Percentiles rank a stretch among this genome's conserved stretches.
Evolutionary conservation across 2,888 invertebrate genomes (phyloP).

Genomic region (Eupithecia vulgata): DNA sequence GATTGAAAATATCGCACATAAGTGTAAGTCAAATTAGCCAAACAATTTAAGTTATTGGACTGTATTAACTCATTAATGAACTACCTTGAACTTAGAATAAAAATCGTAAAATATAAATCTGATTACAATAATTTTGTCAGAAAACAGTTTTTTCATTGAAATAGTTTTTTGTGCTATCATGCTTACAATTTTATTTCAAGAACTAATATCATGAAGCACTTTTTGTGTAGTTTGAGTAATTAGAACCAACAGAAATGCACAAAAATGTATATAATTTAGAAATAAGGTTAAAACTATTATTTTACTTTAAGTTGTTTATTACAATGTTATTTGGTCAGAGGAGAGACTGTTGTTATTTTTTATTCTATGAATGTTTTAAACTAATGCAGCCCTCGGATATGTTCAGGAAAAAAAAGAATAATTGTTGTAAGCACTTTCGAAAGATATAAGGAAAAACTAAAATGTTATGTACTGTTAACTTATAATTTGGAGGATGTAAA

Average conservation of each 20-base stretch:
- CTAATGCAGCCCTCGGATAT: slow-evolving; percentile 20
- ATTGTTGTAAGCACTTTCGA: slow-evolving; percentile 25
- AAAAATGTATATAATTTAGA: slow-evolving; percentile 40
- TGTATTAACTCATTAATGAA: background rate
- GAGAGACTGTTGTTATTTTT: slow-evolving; percentile 66
- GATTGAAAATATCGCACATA: background rate
- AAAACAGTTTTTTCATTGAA: background rate
- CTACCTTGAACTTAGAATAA: background rate
- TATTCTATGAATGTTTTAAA: slow-evolving; percentile 48
- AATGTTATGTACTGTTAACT: slow-evolving; percentile 36
- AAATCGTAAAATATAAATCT: background rate
- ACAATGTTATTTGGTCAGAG: slow-evolving; percentile 67
- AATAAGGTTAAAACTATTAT: slow-evolving; percentile 49
- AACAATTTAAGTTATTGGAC: slow-evolving; percentile 4
- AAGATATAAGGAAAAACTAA: slow-evolving; percentile 45
- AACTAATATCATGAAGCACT: background rate
- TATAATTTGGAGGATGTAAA: slow-evolving; percentile 44
- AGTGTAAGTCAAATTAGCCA: slow-evolving; percentile 13
- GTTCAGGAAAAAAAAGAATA: slow-evolving; percentile 18
- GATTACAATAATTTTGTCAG: background rate
- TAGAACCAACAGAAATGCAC: slow-evolving; percentile 38
- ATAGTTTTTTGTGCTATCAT: slow-evolving; percentile 3
- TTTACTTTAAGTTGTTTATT: slow-evolving; percentile 53
- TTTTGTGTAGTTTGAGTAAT: background rate
- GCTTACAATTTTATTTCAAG: too few species aligned